Evolutionary conservation across 2,888 invertebrate species (phyloP), one percentile per base, ranked within the genome.

Genomic region (Neria commutata): DNA sequence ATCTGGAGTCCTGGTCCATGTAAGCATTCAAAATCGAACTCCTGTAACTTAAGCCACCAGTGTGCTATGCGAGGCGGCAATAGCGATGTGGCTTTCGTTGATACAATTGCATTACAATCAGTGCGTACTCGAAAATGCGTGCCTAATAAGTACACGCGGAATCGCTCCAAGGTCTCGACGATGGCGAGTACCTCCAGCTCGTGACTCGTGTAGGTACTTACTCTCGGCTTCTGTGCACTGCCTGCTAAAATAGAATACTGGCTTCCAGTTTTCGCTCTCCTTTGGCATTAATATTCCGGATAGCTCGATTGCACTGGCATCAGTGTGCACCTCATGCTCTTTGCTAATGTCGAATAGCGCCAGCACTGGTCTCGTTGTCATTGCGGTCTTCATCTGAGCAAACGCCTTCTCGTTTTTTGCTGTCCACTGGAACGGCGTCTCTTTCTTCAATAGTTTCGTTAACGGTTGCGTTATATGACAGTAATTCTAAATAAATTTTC

Each of bases 141-240:
- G 1, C 78, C 78, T 4, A 74, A 61, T 0, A 81, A 33, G 45
- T 80, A 81, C 0, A 54, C 0, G 73, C 66, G n/a, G n/a, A n/a
- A n/a, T n/a, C n/a, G n/a, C n/a, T n/a, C n/a, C n/a, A n/a, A n/a
- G n/a, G n/a, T n/a, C 42, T 64, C 69, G 0, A 69, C 75, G 26
- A 74, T 71, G 0, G 81, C 80, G 5, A 82, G 60, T 0, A 71
- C 72, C 60, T 80, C 82, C 24, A 79, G 55, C 29, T 83, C 81
- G 21, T 78, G 74, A 1, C 73, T 73, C 17, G 74, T 72, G 56
- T n/a, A n/a, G n/a, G n/a, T 77, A 80, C 16, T 67, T 72, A 11
- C 65, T 58, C 66, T 81, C 79, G 0, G 74, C 69, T 1, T 58
- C 63, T 0, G 72, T 74, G 5, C 71, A 75, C 34, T 69, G 66